Evolutionary conservation across 2,797 vertebrate species (phyloP), one percentile per base, ranked within the genome.

Genomic region (Enteromius anoplus): DNA sequence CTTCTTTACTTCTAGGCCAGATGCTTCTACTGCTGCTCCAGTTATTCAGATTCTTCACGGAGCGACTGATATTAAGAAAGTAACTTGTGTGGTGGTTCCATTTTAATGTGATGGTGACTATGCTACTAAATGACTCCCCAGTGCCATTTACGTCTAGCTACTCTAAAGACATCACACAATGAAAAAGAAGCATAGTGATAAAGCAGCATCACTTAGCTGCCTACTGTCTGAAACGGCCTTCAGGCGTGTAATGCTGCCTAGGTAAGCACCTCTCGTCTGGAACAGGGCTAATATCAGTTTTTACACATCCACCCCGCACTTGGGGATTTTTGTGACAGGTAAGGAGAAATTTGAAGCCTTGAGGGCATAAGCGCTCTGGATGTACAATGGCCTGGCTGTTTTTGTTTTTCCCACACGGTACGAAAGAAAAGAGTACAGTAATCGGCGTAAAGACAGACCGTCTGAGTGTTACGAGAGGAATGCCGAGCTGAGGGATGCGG

Each of bases 401-500:
- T 58, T 10, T 75, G 19, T 53, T 45, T 64, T 81, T 64, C 62
- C 79, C 53, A 34, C 60, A 81, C 47, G 42, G 17, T 26, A 75
- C 21, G 49, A 23, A 14, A 79, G 34, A 15, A 29, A 73, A n/a
- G 40, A 32, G 47, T 45, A 21, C 65, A 62, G 60, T 78, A 85
- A 85, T 86, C 51, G 7, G 23, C 26, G 51, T 3, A 40, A 64
- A 62, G 2, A 21, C 81, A 81, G 69, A 75, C 32, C 15, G 77
- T 26, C 72, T 91, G 92, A 92, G 60, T 90, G 83, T 78, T 90
- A 89, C 89, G 89, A 91, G 89, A 92, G 93, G 90, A 80, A 93
- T 93, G 90, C 87, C 78, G 72, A 62, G 80, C 78, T 85, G 84
- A 85, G 87, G 87, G 42, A 49, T 23, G n/a, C 5, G 79, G 26